Evolutionary conservation across 2,797 vertebrate genomes (phyloP).

Genomic region (Ciconia nigra): DNA sequence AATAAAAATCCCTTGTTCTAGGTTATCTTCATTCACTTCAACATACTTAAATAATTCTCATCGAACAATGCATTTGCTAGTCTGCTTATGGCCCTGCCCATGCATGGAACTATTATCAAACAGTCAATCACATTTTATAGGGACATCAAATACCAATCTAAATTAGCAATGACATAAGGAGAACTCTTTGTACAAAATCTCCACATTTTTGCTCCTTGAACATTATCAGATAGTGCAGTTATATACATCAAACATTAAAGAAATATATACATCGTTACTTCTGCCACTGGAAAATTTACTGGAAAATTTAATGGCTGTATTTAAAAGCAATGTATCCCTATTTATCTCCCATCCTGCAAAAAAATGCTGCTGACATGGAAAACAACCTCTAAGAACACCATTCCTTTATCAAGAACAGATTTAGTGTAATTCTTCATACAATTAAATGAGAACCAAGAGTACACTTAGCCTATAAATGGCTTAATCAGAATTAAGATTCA

Average conservation of each 20-base stretch:
- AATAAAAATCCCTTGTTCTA: not conserved
- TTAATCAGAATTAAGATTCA: not conserved
- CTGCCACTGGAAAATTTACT: not conserved
- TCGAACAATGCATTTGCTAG: not conserved
- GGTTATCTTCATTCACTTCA: not conserved
- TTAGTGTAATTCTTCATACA: not conserved
- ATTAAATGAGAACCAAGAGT: not conserved
- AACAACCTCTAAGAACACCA: not conserved
- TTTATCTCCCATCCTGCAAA: not conserved
- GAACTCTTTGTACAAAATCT: not conserved
- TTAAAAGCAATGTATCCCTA: not conserved
- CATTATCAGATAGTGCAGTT: not conserved
- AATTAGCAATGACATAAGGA: not conserved
- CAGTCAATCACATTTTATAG: not conserved
- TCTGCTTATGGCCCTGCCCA: not conserved
- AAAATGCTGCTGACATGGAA: not conserved
- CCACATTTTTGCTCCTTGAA: not conserved
- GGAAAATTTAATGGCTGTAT: not conserved
- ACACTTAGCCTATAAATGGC: not conserved
- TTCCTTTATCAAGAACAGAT: not conserved
- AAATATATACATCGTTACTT: not conserved
- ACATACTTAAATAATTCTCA: not conserved
- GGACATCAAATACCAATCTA: not conserved
- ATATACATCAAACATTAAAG: not conserved
- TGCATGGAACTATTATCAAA: not conserved